Evolutionary conservation across 2,888 invertebrate genomes (phyloP).

Genomic region (Pollenia labialis): DNA sequence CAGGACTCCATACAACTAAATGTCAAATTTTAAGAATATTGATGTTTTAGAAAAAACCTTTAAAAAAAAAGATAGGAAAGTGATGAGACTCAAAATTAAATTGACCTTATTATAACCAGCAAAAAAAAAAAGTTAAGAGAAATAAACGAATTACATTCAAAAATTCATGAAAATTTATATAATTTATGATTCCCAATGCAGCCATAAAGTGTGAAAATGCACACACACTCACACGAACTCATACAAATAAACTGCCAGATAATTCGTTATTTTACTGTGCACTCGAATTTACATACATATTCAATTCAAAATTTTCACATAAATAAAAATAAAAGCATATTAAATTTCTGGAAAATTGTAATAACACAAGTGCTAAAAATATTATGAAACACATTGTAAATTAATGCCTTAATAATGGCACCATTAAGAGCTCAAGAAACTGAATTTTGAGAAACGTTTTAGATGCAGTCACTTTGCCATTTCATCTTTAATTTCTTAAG

Average conservation of each 20-base stretch:
- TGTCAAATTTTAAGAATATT: slow-evolving; percentile 34
- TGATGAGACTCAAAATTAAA: slow-evolving; percentile 39
- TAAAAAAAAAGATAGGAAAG: neutral
- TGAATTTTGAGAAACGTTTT: neutral
- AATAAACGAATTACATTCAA: slow-evolving; percentile 70
- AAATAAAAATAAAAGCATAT: slow-evolving; percentile 41
- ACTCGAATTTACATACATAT: slow-evolving; percentile 15
- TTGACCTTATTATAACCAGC: slow-evolving; percentile 46
- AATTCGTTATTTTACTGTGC: neutral
- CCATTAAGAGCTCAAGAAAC: slow-evolving; percentile 1
- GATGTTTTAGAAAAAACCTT: slow-evolving; percentile 11
- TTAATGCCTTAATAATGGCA: slow-evolving; percentile 29
- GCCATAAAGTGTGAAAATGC: slow-evolving; percentile 77
- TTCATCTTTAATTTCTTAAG: neutral
- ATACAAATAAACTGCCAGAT: neutral
- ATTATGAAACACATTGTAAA: neutral
- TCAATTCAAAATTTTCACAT: slow-evolving; percentile 20
- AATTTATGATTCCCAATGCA: slow-evolving; percentile 80
- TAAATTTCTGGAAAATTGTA: slow-evolving; percentile 26
- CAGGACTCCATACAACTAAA: neutral
- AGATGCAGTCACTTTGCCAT: neutral
- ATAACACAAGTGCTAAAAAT: neutral
- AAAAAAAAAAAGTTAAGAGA: neutral
- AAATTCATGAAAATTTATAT: slow-evolving; percentile 81
- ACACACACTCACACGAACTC: neutral